Base-by-base conservation (phyloP, 2,797 vertebrate species). In the Antrozous pallidus region DNA sequence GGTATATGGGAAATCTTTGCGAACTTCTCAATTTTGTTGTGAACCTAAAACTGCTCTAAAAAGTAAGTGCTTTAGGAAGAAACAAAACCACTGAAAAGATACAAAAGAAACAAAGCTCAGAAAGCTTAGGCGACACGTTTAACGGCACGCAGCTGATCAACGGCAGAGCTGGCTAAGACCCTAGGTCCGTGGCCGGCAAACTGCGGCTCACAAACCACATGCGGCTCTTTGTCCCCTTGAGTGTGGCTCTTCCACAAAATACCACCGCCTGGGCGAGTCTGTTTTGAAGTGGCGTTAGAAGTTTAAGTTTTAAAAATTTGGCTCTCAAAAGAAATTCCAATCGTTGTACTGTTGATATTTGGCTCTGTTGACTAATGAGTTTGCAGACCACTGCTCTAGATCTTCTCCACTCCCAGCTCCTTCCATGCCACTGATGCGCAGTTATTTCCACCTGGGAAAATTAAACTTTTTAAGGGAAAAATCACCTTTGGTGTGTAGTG, bases 381-480 rank as follows among this genome's bases (percentile, higher is more conserved):
- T 11, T 45, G 42, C 42, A 8, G 42, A 45, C 16, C 49, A 51
- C 49, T 54, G 51, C 8, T 7, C 17, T 4, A 16, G 28, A 83
- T 28, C 14, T n/a, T 77, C 28, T 58, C 2, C 1, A 54, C 28
- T 17, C 45, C 26, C 26, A 42, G 78, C 24, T 84, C n/a, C 67
- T 78, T 22, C 49, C 58, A 79, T 77, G 17, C 5, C 18, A 18
- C n/a, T 20, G 13, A 63, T 4, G 1, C 78, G 17, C 14, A 36
- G 18, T 38, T 49, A 78, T 83, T 65, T 92, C 74, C 91, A 85
- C 38, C 70, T 22, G 33, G 69, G 51, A 93, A 90, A 94, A 90
- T 40, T 91, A 45, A 84, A 8, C 47, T 63, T 56, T n/a, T 49
- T 28, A 65, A 56, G n/a, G 8, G 26, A 10, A 80, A 69, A 56